Evolutionary conservation across 2,797 vertebrate genomes (phyloP).

Genomic region (Microctenopoma stevenorrisi): DNA sequence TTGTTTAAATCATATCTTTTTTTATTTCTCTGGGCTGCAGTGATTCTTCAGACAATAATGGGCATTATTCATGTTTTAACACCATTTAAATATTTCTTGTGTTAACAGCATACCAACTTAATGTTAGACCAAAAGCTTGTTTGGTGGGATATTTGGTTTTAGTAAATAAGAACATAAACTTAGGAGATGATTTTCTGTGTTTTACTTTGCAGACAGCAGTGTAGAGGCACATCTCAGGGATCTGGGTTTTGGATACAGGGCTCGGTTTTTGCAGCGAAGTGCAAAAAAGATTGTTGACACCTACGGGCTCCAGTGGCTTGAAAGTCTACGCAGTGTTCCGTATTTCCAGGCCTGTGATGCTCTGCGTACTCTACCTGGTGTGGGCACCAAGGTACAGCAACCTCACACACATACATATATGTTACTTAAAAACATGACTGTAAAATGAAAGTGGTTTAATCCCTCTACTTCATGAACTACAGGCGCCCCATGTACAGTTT

Average conservation of each 20-base stretch:
- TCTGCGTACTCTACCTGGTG: constrained; percentile 90
- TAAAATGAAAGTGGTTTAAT: too few relatives aligned
- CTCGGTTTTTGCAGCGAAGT: constrained; percentile 89
- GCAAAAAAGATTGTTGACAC: constrained; percentile 85
- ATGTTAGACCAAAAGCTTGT: background rate
- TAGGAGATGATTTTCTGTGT: background rate
- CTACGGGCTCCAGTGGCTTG: constrained; percentile 84
- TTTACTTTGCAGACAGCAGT: constrained; percentile 77
- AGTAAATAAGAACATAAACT: too few relatives aligned
- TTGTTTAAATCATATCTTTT: too few relatives aligned
- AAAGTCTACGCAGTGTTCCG: constrained; percentile 78
- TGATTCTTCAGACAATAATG: too few relatives aligned
- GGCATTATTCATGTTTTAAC: too few relatives aligned
- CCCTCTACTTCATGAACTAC: too few relatives aligned
- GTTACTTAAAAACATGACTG: too few relatives aligned
- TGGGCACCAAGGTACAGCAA: constrained; percentile 90
- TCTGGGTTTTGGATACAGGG: constrained; percentile 95
- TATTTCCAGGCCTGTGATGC: constrained; percentile 87
- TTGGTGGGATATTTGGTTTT: too few relatives aligned
- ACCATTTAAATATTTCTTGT: background rate
- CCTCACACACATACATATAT: too few relatives aligned
- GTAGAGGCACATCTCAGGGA: constrained; percentile 87
- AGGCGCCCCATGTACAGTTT: too few relatives aligned
- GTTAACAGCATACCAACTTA: background rate
- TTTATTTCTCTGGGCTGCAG: too few relatives aligned